phyloP scores from a whole-genome alignment of 1,140 invertebrate species.

The Nephotettix cincticeps region DNA sequence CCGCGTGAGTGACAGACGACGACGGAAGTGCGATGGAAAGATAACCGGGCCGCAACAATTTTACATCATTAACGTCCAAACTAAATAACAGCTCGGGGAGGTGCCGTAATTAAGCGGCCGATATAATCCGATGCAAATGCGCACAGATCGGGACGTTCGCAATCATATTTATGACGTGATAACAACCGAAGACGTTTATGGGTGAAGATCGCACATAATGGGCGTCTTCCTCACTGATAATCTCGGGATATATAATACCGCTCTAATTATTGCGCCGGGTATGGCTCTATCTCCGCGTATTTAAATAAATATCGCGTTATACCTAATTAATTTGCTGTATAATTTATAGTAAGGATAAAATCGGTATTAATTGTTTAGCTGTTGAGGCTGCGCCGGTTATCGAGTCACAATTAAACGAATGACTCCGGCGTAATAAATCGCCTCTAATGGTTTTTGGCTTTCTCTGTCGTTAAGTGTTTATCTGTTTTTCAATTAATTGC shows the following conservation, averaged over 20 bases:
- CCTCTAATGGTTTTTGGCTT: constrained; percentile 14
- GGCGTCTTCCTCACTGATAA: constrained; percentile 3
- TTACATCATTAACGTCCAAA: constrained; percentile 5
- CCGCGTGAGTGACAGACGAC: background rate
- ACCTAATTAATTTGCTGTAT: constrained; percentile 11
- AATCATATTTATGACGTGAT: constrained; percentile 17
- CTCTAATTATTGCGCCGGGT: background rate
- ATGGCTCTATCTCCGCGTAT: constrained; percentile 4
- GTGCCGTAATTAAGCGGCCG: background rate
- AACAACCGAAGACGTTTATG: background rate
- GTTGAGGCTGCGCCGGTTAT: background rate
- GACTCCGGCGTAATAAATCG: background rate
- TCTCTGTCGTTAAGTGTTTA: constrained; percentile 12
- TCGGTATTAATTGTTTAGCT: background rate
- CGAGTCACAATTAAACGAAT: constrained; percentile 3
- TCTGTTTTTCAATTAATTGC: constrained; percentile 3
- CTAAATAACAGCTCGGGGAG: background rate
- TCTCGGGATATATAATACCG: background rate
- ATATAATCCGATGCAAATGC: constrained; percentile 16
- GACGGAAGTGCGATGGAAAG: background rate
- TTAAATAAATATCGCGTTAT: constrained; percentile 15
- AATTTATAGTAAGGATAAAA: background rate
- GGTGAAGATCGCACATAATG: background rate
- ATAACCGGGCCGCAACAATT: background rate
- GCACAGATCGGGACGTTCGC: background rate